Percentiles rank a stretch among this genome's conserved stretches.
These are phyloP conservation scores for Myathropa florea DNA, from an alignment of 2,888 invertebrate genomes.

Conservation along the genomic window DNA sequence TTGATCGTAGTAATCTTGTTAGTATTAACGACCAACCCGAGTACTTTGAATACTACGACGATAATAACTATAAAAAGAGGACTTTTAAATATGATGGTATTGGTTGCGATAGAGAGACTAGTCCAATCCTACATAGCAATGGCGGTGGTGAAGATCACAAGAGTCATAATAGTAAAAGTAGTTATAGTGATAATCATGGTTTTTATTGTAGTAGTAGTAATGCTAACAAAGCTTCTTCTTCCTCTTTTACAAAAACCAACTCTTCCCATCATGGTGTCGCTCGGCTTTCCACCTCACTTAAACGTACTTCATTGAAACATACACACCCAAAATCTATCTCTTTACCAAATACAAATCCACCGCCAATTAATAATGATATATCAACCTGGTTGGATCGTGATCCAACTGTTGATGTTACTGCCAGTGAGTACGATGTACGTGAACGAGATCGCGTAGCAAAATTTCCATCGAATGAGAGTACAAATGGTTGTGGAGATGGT, in stretches of 20 bases:
- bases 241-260: conserved; percentile 82
- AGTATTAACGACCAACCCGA: conserved; percentile 82
- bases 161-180: conserved; percentile 76
- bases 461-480: conserved; percentile 72
- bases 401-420: conserved; percentile 73
- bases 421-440: conserved; percentile 83
- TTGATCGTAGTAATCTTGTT: conserved; percentile 80
- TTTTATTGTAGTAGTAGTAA: conserved; percentile 83
- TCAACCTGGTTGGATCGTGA: conserved; percentile 12
- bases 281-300: conserved; percentile 77
- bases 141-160: conserved; percentile 57
- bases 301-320: conserved; percentile 78
- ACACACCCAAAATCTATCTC: conserved; percentile 76
- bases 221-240: conserved; percentile 83
- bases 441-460: conserved; percentile 74
- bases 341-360: conserved; percentile 77
- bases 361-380: conserved; percentile 68
- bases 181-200: conserved; percentile 79
- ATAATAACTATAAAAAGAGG: conserved; percentile 51
- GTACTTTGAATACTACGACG: conserved; percentile 81
- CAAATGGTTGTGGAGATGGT: conserved; percentile 70
- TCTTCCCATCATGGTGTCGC: conserved; percentile 80
- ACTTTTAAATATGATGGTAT: background rate
- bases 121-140: conserved; percentile 44
- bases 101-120: conserved; percentile 34